Percentiles rank a stretch among this genome's conserved stretches.
Evolutionary conservation across 2,797 vertebrate genomes (phyloP).

Genomic region (Leucoraja ocellata): DNA sequence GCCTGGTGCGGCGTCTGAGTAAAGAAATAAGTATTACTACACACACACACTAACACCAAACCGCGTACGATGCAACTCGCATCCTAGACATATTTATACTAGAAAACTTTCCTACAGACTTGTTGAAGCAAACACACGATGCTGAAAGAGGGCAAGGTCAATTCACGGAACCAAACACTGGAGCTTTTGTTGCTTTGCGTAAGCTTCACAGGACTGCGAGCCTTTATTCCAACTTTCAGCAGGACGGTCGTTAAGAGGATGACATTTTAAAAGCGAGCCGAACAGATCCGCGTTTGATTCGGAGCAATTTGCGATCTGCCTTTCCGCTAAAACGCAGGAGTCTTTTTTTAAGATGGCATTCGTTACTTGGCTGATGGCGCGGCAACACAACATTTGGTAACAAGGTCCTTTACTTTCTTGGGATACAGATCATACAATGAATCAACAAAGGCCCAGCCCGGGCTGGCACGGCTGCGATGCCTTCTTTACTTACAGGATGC

Average conservation of each 20-base stretch:
- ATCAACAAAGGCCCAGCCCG: conserved; percentile 8
- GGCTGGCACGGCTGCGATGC: not conserved
- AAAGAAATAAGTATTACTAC: conserved; percentile 19
- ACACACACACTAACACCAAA: conserved; percentile 24
- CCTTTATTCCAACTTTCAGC: conserved; percentile 8
- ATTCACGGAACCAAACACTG: not conserved
- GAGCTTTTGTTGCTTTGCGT: conserved; percentile 9
- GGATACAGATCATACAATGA: not conserved
- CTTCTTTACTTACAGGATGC: conserved; percentile 75
- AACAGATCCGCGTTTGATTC: not conserved
- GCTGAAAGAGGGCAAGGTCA: conserved; percentile 12
- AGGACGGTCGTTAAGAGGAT: not conserved
- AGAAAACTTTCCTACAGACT: conserved; percentile 5
- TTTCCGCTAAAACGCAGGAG: not conserved
- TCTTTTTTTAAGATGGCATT: not conserved
- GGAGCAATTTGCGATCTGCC: not conserved
- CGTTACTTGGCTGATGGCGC: not conserved
- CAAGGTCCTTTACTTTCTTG: not conserved
- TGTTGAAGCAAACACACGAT: not conserved
- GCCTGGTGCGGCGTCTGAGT: conserved; percentile 80
- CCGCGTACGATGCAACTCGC: not conserved
- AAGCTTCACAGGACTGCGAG: not conserved
- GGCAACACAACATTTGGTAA: not conserved
- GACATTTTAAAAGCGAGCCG: not conserved
- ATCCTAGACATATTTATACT: not conserved